Conservation (phyloP, 2,797 vertebrate species). For the Sitta carolinensis region DNA sequence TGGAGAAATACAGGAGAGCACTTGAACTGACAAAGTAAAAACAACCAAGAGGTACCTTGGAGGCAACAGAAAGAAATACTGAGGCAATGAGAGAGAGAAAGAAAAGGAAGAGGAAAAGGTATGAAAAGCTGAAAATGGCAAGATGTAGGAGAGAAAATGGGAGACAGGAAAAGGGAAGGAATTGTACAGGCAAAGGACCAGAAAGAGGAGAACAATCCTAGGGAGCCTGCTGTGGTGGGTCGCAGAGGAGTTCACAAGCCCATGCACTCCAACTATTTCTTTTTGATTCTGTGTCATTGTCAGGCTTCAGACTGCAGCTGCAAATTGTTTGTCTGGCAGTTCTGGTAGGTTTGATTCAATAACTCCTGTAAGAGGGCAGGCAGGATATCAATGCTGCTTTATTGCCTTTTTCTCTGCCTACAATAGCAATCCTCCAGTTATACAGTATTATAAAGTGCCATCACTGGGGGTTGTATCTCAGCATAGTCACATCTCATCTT, state of each 20-base stretch:
- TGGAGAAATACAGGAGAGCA: background rate
- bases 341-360: constrained; percentile 76
- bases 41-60: background rate
- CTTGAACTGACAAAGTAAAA: background rate
- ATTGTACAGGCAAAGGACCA: constrained; percentile 7
- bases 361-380: constrained; percentile 75
- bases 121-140: background rate
- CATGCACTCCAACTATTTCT: constrained; percentile 68
- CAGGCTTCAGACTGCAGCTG: constrained; percentile 73
- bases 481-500: constrained; percentile 68
- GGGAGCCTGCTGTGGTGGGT: constrained; percentile 69
- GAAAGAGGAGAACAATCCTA: constrained; percentile 63
- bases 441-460: constrained; percentile 67
- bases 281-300: constrained; percentile 74
- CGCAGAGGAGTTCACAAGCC: constrained; percentile 59
- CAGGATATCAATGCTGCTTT: constrained; percentile 76
- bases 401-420: constrained; percentile 76
- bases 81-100: background rate
- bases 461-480: constrained; percentile 66
- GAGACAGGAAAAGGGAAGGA: background rate
- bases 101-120: background rate
- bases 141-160: background rate
- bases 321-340: constrained; percentile 78
- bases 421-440: constrained; percentile 73
- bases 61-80: background rate